phyloP scores from a whole-genome alignment of 2,113 vertebrate genomes.

The Paracanthobrama guichenoti region DNA sequence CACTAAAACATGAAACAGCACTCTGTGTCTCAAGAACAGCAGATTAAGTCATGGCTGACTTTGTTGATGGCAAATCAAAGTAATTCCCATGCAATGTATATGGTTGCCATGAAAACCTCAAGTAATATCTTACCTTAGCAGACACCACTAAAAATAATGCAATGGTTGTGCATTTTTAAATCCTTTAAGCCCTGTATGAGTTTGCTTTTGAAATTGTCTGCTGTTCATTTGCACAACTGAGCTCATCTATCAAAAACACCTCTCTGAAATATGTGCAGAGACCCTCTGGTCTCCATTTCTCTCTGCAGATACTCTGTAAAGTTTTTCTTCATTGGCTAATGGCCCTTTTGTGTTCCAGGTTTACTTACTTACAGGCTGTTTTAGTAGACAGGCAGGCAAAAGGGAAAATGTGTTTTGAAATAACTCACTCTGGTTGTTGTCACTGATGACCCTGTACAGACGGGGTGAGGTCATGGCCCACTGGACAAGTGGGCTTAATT shows the following conservation, averaged over 20 bases:
- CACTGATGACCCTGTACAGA: conserved; percentile 63
- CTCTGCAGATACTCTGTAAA: background rate
- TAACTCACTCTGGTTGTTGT: conserved; percentile 59
- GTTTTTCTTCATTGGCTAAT: background rate
- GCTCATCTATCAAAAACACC: background rate
- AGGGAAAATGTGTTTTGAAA: conserved; percentile 66
- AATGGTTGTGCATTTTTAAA: background rate
- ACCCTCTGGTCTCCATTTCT: background rate
- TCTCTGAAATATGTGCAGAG: conserved; percentile 4
- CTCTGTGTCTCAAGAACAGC: too few relatives aligned
- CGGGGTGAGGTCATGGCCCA: conserved; percentile 48
- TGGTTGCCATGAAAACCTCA: background rate
- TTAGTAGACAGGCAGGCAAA: conserved; percentile 65
- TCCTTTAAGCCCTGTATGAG: background rate
- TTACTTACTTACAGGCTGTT: conserved; percentile 32
- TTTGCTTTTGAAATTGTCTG: background rate
- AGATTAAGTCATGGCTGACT: too few relatives aligned
- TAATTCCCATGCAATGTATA: too few relatives aligned
- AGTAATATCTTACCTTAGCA: background rate
- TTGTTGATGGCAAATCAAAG: too few relatives aligned
- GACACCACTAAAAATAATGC: background rate
- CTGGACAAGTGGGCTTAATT: conserved; percentile 20
- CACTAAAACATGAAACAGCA: background rate
- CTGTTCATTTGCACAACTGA: background rate
- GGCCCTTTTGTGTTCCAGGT: background rate